Evolutionary conservation across 2,888 invertebrate species (phyloP).

Genomic region (Cecidostiba fungosa): DNA sequence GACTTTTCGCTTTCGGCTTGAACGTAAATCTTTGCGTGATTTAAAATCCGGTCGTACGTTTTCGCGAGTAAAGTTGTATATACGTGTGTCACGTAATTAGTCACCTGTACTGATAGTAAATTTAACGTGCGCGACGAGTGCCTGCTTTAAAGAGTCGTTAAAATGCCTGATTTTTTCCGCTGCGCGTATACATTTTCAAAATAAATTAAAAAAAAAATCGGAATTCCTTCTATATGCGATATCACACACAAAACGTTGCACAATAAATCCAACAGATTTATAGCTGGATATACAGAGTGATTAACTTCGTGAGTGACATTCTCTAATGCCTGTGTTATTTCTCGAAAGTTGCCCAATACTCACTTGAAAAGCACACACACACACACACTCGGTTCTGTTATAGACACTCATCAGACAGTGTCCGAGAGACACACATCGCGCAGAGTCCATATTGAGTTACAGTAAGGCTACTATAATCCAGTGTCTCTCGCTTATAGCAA

Average conservation of each 20-base stretch:
- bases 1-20: background rate
- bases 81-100: background rate
- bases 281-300: background rate
- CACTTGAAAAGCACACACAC: background rate
- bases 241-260: background rate
- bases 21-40: background rate
- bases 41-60: background rate
- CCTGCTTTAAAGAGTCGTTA: background rate
- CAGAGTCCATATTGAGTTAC: slow-evolving; percentile 20
- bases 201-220: background rate
- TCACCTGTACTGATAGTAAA: background rate
- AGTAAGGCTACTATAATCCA: background rate
- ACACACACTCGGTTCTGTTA: background rate
- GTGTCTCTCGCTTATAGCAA: background rate
- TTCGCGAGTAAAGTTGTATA: background rate
- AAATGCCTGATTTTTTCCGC: background rate
- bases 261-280: slow-evolving; percentile 6
- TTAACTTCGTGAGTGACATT: slow-evolving; percentile 1
- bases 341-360: slow-evolving; percentile 12
- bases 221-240: background rate
- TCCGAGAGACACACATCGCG: background rate
- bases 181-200: background rate
- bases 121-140: background rate
- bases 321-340: slow-evolving; percentile 14
- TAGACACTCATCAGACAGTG: background rate